Base-by-base conservation (phyloP, 1,140 invertebrate species). In the Grapholita molesta region DNA sequence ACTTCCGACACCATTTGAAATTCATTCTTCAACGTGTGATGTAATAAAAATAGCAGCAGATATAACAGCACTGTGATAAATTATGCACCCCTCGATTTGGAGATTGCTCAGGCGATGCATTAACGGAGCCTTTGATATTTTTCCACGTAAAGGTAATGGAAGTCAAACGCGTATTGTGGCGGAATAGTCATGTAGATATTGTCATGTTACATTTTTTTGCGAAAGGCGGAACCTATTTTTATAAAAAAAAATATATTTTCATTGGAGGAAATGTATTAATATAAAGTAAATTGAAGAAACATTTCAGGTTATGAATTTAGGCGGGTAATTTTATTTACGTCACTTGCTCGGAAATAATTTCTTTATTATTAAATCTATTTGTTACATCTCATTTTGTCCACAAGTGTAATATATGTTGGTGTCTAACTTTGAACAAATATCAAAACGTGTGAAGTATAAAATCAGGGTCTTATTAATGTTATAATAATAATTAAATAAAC, bases 1-100 rank as follows among this genome's bases (percentile, higher is more conserved):
- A 88, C 86, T 88, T 88, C 86, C 86, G 77, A 82, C 80, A 81
- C 79, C 84, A 90, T 90, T 90, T 88, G 85, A 88, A 88, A 90
- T 90, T 90, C 86, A 90, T 90, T 89, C 86, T 89, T 90, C 85
- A 88, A 85, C 85, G 88, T 88, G 86, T 90, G 88, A 89, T 89
- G 78, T 88, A 85, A 90, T 90, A 90, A 90, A 90, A 88, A 87
- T 90, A 86, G 77, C 84, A 77, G 79, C 73, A 80, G 83, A 86
- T 84, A 80, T 82, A 80, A 78, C 78, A 83, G 80, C 72, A 78
- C 72, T 70, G 82, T 89, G 83, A 88, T 90, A 89, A 90, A 90
- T 90, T 90, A 90, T 90, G 81, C 86, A 90, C 86, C 85, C 86
- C 78, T 80, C 80, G 79, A 88, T 87, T 83, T 79, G 66, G 76